These are phyloP conservation scores for Latrodectus geometricus DNA, from an alignment of 1,140 invertebrate species.

Conservation along the genomic window DNA sequence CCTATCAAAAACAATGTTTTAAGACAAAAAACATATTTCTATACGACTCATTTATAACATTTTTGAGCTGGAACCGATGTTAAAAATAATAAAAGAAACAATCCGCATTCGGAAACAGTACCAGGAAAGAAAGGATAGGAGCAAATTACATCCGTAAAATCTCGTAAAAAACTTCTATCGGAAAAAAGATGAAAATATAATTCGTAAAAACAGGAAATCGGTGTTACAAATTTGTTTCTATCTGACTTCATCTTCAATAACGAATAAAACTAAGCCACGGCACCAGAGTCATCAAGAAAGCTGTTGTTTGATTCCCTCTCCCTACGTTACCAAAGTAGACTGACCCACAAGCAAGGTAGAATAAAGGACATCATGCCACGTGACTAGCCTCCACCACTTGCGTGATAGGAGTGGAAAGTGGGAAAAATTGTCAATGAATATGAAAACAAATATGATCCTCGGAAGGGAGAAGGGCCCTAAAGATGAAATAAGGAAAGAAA, in stretches of 20 bases:
- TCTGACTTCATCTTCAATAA: conserved; percentile 45
- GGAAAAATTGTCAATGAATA: conserved; percentile 30
- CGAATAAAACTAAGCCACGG: conserved; percentile 43
- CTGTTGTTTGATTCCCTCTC: conserved; percentile 2
- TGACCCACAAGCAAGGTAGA: conserved; percentile 18
- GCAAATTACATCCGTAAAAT: conserved; percentile 41
- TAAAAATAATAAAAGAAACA: too few relatives aligned
- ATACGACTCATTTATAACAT: too few relatives aligned
- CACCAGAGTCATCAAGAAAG: conserved; percentile 13
- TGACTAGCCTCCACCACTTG: conserved; percentile 29
- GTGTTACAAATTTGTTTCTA: conserved; percentile 38
- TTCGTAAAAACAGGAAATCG: conserved; percentile 40
- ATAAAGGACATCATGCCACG: conserved; percentile 27
- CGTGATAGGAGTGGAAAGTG: not conserved
- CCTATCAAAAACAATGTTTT: too few relatives aligned
- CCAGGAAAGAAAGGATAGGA: conserved; percentile 12
- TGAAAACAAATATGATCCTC: conserved; percentile 53
- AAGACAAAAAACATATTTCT: too few relatives aligned
- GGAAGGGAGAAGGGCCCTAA: not conserved
- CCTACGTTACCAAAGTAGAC: conserved; percentile 8
- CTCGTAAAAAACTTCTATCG: conserved; percentile 32
- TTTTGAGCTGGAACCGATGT: too few relatives aligned
- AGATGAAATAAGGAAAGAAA: not conserved
- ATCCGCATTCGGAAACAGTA: too few relatives aligned
- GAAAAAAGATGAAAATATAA: conserved; percentile 51